phyloP scores from a whole-genome alignment of 2,888 invertebrate genomes.

The Calameuta filiformis region DNA sequence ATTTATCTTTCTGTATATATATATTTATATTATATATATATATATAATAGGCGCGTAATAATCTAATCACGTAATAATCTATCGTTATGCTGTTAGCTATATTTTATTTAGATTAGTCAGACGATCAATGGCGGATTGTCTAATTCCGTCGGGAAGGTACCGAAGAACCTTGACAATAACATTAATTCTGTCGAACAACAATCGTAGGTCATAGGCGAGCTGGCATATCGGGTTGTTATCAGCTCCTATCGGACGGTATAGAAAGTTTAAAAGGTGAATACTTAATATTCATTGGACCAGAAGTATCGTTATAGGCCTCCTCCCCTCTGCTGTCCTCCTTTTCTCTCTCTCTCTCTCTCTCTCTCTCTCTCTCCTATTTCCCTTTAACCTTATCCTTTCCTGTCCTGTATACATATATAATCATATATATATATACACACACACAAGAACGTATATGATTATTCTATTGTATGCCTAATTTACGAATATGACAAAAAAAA shows the following conservation, averaged over 20 bases:
- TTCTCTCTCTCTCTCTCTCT: neutral
- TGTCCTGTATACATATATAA: constrained; percentile 8
- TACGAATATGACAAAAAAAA: constrained; percentile 44
- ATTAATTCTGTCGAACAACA: neutral
- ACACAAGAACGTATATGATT: constrained; percentile 35
- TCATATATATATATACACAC: constrained; percentile 20
- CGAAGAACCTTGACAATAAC: neutral
- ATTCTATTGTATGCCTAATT: constrained; percentile 35
- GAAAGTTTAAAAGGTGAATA: constrained; percentile 30
- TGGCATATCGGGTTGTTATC: constrained; percentile 11
- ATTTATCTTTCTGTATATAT: neutral
- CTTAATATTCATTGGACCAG: constrained; percentile 54
- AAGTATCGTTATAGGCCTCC: constrained; percentile 39
- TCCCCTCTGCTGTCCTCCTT: neutral
- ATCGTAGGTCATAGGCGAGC: neutral
- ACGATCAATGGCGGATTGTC: neutral
- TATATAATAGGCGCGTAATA: neutral
- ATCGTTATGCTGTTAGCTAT: neutral
- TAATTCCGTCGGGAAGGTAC: neutral
- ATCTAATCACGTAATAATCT: neutral
- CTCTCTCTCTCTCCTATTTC: too few species aligned
- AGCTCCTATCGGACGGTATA: neutral
- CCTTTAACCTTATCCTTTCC: neutral
- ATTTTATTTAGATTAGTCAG: neutral
- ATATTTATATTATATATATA: neutral